phyloP scores from a whole-genome alignment of 1,140 invertebrate species.

The Heterodera schachtii region DNA sequence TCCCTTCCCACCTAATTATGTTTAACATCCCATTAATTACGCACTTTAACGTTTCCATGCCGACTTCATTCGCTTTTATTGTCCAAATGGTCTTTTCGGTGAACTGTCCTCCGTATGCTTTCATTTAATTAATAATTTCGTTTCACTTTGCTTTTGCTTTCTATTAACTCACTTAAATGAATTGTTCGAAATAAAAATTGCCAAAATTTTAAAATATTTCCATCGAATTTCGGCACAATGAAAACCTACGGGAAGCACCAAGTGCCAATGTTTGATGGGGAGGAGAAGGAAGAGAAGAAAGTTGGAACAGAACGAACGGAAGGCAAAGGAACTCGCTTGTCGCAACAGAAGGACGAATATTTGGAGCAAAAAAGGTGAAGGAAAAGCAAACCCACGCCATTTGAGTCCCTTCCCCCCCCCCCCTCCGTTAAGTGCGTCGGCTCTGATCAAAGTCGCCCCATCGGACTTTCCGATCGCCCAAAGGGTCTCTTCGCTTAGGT shows the following conservation, averaged over 20 bases:
- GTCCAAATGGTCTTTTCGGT: background rate
- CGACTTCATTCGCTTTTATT: background rate
- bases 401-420: background rate
- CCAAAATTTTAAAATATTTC: too few relatives aligned
- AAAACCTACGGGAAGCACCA: constrained; percentile 11
- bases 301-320: background rate
- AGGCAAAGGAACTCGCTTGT: background rate
- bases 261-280: constrained; percentile 1
- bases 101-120: background rate
- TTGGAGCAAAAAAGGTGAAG: background rate
- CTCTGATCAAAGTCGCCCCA: background rate
- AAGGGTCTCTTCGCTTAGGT: background rate
- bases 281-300: background rate
- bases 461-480: background rate
- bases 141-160: background rate
- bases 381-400: background rate
- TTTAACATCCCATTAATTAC: background rate
- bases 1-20: background rate
- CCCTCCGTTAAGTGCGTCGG: background rate
- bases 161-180: too few relatives aligned
- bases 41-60: constrained; percentile 8
- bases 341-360: background rate
- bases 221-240: background rate
- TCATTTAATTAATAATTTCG: background rate
- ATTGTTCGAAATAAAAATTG: too few relatives aligned